Conservation (phyloP, 2,113 vertebrate species). For the Carassius gibelio region DNA sequence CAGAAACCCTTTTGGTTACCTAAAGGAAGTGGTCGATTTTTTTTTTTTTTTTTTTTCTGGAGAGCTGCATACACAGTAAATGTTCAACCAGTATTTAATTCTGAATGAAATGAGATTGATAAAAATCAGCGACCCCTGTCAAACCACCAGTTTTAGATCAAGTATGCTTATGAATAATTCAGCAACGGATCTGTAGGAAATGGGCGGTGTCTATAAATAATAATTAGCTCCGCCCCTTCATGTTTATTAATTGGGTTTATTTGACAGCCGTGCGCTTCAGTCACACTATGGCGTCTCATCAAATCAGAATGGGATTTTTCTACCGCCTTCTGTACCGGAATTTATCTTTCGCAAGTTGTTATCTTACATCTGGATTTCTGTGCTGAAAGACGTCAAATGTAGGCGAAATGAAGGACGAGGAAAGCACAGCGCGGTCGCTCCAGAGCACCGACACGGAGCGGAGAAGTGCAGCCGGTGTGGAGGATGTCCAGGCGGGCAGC, state of each 20-base stretch:
- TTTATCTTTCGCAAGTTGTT: constrained; percentile 53
- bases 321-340: constrained; percentile 67
- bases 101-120: neutral
- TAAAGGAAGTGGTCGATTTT: neutral
- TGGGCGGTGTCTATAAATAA: constrained; percentile 65
- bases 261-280: constrained; percentile 68
- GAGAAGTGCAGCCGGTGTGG: constrained; percentile 68
- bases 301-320: constrained; percentile 64
- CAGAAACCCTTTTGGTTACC: neutral
- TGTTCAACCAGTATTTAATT: neutral
- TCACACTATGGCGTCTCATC: constrained; percentile 75
- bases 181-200: constrained; percentile 43
- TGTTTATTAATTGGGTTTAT: constrained; percentile 74
- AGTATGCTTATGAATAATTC: constrained; percentile 52
- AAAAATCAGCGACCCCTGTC: no score
- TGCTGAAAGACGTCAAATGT: constrained; percentile 49
- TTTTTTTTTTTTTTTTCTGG: no score
- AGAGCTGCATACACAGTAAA: neutral
- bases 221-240: constrained; percentile 67
- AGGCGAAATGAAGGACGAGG: constrained; percentile 74
- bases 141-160: neutral
- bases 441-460: constrained; percentile 59
- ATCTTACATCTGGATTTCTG: constrained; percentile 37
- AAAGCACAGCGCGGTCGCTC: constrained; percentile 56
- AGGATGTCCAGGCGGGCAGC: constrained; percentile 70